phyloP scores from a whole-genome alignment of 1,140 invertebrate species.

The Holotrichia oblita region DNA sequence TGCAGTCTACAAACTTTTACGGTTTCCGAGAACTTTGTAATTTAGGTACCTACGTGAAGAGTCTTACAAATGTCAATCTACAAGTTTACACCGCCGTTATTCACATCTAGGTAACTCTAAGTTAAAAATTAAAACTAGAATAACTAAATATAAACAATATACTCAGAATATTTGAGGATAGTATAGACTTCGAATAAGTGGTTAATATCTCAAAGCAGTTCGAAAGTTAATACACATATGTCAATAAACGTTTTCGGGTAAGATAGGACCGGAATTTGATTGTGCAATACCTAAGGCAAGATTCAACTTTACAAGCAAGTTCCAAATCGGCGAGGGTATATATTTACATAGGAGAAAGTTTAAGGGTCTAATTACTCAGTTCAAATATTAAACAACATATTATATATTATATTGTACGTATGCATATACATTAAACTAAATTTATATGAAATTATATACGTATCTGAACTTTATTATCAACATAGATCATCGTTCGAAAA shows the following conservation, averaged over 20 bases:
- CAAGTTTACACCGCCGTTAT: no score
- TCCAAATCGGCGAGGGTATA: background rate
- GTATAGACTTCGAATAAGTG: background rate
- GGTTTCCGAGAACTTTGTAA: no score
- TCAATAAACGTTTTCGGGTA: background rate
- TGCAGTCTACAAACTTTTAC: no score
- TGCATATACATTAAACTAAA: background rate
- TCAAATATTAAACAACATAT: constrained; percentile 4
- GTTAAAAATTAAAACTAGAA: no score
- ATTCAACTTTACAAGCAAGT: constrained; percentile 11
- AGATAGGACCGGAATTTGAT: background rate
- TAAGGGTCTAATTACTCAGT: constrained; percentile 1
- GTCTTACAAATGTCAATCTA: no score
- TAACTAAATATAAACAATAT: no score
- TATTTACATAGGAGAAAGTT: background rate
- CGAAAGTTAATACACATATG: constrained; percentile 1
- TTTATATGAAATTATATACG: no score
- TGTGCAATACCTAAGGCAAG: constrained; percentile 11
- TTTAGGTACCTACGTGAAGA: no score
- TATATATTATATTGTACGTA: no score
- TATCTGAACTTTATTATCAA: background rate
- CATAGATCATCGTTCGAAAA: no score
- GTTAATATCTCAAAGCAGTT: background rate
- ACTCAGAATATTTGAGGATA: background rate
- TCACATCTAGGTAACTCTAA: no score